These are phyloP conservation scores for Sitobion miscanthi DNA, from an alignment of 1,140 invertebrate genomes.

Conservation along the genomic window DNA sequence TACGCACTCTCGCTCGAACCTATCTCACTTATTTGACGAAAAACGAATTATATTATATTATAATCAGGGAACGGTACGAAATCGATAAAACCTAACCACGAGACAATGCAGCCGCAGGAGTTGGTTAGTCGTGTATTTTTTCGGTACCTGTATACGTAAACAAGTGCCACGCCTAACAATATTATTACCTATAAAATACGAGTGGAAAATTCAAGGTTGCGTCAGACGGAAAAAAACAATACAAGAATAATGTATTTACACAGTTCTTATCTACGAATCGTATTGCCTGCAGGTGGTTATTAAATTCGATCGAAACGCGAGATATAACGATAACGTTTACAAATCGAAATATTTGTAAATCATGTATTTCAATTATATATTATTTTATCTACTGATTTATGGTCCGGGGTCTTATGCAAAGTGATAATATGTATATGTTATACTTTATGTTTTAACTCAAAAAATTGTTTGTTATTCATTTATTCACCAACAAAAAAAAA, in stretches of 20 bases:
- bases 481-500: background rate
- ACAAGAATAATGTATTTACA: background rate
- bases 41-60: slow-evolving; percentile 1
- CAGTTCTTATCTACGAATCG: background rate
- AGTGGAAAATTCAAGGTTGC: background rate
- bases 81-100: background rate
- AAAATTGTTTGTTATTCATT: background rate
- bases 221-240: background rate
- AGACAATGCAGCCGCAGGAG: background rate
- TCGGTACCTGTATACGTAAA: background rate
- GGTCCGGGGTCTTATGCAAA: background rate
- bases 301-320: background rate
- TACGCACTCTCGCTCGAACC: background rate
- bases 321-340: background rate
- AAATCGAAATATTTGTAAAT: background rate
- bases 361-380: background rate
- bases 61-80: background rate
- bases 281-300: background rate
- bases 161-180: slow-evolving; percentile 14
- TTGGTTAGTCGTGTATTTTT: background rate
- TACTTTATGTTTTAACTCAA: background rate
- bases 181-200: background rate
- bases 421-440: background rate
- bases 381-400: background rate
- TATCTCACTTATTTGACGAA: background rate